Evolutionary conservation across 2,888 invertebrate species (phyloP).

Genomic region (Alloplasta piceator): DNA sequence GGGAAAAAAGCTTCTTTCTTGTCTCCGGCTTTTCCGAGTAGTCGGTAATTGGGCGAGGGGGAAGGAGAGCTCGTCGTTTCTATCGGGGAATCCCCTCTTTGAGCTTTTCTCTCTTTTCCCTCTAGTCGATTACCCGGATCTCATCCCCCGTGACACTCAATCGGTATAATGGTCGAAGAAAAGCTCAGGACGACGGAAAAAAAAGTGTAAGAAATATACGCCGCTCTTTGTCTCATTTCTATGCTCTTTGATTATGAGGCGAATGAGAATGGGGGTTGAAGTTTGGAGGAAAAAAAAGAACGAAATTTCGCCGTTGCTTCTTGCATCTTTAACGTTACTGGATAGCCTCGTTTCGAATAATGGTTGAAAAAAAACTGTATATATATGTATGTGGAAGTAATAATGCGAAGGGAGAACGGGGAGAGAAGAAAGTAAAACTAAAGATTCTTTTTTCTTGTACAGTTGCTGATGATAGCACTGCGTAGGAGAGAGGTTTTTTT

Average conservation of each 20-base stretch:
- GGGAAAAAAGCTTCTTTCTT: slow-evolving; percentile 34
- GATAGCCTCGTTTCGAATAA: slow-evolving; percentile 1
- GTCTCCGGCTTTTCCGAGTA: slow-evolving; percentile 43
- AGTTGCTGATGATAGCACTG: neutral
- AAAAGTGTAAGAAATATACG: slow-evolving; percentile 44
- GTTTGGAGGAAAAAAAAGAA: neutral
- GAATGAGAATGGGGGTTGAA: too few relatives aligned
- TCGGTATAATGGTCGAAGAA: slow-evolving; percentile 40
- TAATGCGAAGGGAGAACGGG: neutral
- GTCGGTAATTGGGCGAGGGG: slow-evolving; percentile 55
- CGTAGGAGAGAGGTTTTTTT: too few relatives aligned
- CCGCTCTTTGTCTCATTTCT: slow-evolving; percentile 13
- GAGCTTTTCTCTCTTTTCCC: slow-evolving; percentile 4
- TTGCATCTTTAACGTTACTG: slow-evolving; percentile 2
- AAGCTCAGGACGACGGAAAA: neutral
- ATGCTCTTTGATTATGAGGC: slow-evolving; percentile 29
- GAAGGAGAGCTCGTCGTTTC: slow-evolving; percentile 21
- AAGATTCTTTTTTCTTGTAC: neutral
- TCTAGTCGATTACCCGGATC: slow-evolving; percentile 19
- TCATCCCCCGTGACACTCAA: slow-evolving; percentile 16
- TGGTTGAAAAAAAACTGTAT: neutral
- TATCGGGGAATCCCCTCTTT: slow-evolving; percentile 38
- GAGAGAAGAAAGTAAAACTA: neutral
- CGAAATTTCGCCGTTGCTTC: neutral
- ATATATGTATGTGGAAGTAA: neutral